Percentiles rank a stretch among this genome's conserved stretches.
Conservation (phyloP, 2,888 invertebrate species). For the Germaria angustata region DNA sequence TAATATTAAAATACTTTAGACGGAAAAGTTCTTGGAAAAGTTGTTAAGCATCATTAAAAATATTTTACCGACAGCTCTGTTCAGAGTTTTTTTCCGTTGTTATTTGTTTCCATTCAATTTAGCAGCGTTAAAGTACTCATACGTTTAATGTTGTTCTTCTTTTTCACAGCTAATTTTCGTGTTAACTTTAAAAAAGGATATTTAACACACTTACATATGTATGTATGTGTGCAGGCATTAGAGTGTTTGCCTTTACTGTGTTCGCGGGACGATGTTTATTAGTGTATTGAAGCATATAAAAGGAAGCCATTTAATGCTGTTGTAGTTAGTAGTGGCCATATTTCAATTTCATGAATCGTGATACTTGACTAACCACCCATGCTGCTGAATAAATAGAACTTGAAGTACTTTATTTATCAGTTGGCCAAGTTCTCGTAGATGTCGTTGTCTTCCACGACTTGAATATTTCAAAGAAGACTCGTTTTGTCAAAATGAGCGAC, state of each 20-base stretch:
- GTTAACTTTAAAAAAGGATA: slow-evolving; percentile 5
- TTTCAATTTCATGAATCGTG: not conserved
- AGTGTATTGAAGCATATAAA: not conserved
- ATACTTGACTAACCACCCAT: not conserved
- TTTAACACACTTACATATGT: not conserved
- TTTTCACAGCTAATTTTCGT: slow-evolving; percentile 41
- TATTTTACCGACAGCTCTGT: not conserved
- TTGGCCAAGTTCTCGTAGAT: no score
- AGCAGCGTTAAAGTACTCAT: not conserved
- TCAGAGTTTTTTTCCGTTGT: not conserved
- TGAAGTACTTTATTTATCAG: not conserved
- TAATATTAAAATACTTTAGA: not conserved
- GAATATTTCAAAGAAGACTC: no score
- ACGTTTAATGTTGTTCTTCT: not conserved
- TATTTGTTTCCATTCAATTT: not conserved
- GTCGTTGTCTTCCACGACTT: no score
- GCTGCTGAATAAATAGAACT: not conserved
- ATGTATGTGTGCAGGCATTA: not conserved
- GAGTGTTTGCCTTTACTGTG: not conserved
- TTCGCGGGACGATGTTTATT: not conserved
- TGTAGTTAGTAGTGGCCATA: no score
- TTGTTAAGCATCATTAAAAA: slow-evolving; percentile 24
- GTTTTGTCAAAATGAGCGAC: no score
- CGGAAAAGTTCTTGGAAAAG: not conserved
- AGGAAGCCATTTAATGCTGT: not conserved